A percentile compares a stretch with the other conserved stretches of the same genome.
phyloP scores from a whole-genome alignment of 2,113 vertebrate genomes.

The Terrapene triunguis region DNA sequence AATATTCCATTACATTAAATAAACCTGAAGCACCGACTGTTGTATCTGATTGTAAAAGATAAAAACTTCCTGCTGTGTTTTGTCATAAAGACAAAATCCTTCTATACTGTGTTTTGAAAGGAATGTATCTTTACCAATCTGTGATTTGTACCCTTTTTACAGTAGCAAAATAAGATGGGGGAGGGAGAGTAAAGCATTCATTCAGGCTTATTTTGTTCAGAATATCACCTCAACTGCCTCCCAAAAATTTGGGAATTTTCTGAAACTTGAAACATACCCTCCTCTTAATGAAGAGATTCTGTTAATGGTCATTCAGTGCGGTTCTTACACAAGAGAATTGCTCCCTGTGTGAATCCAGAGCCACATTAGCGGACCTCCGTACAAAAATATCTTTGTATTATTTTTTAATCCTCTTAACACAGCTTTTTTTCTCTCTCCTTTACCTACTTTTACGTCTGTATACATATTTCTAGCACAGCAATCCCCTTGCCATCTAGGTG shows the following conservation, averaged over 20 bases:
- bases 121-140: not conserved
- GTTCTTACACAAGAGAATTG: not conserved
- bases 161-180: not conserved
- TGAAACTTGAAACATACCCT: not conserved
- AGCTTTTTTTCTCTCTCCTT: not conserved
- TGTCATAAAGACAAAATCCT: not conserved
- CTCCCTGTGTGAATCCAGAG: not conserved
- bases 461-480: not conserved
- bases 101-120: not conserved
- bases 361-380: not conserved
- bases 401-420: not conserved
- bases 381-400: not conserved
- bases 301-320: not conserved
- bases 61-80: accelerated
- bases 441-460: not conserved
- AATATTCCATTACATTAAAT: constrained; percentile 22
- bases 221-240: not conserved
- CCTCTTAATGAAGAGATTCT: not conserved
- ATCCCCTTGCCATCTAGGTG: not conserved
- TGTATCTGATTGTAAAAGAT: not conserved
- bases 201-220: not conserved
- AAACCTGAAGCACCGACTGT: not conserved
- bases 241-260: not conserved
- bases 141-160: not conserved
- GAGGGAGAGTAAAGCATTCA: not conserved